Conservation (phyloP, 1,140 invertebrate genomes). For the Charaxes varanes region DNA sequence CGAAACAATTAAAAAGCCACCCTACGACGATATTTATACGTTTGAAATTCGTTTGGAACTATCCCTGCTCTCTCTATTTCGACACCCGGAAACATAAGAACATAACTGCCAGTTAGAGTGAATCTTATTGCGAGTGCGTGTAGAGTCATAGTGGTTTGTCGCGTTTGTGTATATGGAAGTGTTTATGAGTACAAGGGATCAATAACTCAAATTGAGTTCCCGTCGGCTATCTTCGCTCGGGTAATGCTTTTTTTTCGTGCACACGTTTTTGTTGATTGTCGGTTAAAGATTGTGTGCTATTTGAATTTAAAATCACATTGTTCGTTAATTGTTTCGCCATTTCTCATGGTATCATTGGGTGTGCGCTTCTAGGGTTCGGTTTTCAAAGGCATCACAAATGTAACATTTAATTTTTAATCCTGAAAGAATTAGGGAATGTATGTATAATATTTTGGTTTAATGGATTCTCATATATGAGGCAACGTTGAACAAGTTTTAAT, state of each 20-base stretch:
- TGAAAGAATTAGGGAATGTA: no score
- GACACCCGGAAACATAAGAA: slow-evolving; percentile 4
- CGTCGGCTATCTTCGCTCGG: slow-evolving; percentile 29
- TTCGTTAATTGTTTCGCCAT: slow-evolving; percentile 3
- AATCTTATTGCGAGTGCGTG: slow-evolving; percentile 3
- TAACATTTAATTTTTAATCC: no score
- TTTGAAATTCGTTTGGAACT: slow-evolving; percentile 12
- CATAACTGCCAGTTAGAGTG: slow-evolving; percentile 10
- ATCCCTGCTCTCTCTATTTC: slow-evolving; percentile 13
- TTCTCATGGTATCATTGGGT: background rate
- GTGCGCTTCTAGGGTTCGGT: no score
- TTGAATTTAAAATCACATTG: slow-evolving; percentile 4
- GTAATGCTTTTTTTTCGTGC: slow-evolving; percentile 20
- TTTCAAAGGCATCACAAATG: no score
- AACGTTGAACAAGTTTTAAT: no score
- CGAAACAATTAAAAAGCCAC: slow-evolving; percentile 21
- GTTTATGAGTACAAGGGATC: slow-evolving; percentile 32
- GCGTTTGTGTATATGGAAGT: slow-evolving; percentile 6
- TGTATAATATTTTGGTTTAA: no score
- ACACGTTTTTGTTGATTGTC: slow-evolving; percentile 15
- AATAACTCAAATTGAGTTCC: slow-evolving; percentile 44
- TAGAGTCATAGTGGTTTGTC: slow-evolving; percentile 4
- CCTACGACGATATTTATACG: slow-evolving; percentile 15
- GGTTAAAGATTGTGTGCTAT: slow-evolving; percentile 10
- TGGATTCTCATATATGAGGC: no score